phyloP scores from a whole-genome alignment of 2,113 vertebrate species.

The Chroicocephalus ridibundus region DNA sequence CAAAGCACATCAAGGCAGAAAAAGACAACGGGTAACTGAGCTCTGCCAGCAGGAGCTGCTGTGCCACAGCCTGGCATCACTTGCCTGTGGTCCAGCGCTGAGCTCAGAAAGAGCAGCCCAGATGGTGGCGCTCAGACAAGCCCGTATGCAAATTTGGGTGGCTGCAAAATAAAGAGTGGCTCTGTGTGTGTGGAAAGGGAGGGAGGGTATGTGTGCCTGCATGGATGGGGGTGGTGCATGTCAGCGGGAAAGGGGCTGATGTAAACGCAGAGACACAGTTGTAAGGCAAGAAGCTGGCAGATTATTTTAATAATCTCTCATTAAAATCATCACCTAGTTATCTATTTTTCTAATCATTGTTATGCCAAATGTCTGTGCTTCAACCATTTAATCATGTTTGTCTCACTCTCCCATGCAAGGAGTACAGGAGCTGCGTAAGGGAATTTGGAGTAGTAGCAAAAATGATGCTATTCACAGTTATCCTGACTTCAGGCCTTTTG shows the following conservation, averaged over 20 bases:
- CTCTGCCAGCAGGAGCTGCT: neutral
- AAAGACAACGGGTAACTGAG: neutral
- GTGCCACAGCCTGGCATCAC: neutral
- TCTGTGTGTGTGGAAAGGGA: neutral
- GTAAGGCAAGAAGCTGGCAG: neutral
- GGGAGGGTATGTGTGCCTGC: neutral
- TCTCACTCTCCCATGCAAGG: neutral
- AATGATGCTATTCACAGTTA: neutral
- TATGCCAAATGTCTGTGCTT: neutral
- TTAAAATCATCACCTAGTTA: neutral
- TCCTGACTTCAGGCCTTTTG: neutral
- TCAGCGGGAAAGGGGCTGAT: neutral
- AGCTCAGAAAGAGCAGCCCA: neutral
- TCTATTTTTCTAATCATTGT: neutral
- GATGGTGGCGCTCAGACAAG: neutral
- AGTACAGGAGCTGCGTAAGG: rapidly evolving
- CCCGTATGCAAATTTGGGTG: neutral
- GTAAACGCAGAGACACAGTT: neutral
- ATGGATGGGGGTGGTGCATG: rapidly evolving
- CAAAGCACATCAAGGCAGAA: neutral
- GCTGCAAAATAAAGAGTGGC: neutral
- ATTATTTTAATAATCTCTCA: neutral
- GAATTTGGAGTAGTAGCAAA: neutral
- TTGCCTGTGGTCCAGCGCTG: neutral
- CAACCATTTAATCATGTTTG: neutral